Base-by-base conservation (phyloP, 2,113 vertebrate genomes). In the Mola mola region DNA sequence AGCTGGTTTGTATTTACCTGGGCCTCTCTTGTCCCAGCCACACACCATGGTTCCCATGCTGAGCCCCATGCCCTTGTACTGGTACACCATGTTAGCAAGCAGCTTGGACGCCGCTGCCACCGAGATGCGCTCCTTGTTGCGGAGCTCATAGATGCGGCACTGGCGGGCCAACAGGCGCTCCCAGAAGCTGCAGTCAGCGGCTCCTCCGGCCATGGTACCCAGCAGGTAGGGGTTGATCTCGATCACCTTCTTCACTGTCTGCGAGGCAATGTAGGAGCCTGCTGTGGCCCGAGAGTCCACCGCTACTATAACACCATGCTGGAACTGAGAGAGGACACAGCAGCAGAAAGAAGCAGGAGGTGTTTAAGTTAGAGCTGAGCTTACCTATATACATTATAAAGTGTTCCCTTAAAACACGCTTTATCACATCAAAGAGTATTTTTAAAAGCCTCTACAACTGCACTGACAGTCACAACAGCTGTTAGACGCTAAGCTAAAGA, bases 31-130 rank as follows among this genome's bases (percentile, higher is more conserved):
- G 90, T 97, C 95, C 95, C 95, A 97, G 79, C 95, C 95, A 53
- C 94, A 95, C 68, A 96, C 95, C 95, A 97, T 97, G 82, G 95
- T 97, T 16, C 94, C 95, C 95, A 97, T 96, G 83, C 94, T 95
- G 36, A 97, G 94, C 4, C 95, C 95, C 95, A 95, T 94, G 77
- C 95, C 95, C 80, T 96, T 96, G 87, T 96, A 96, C 86, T 96
- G 95, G 75, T 96, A 97, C 21, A 97, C 95, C 95, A 97, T 97
- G 89, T 96, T 97, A n/a, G 95, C 95, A 0, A 97, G 90, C 72
- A 97, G 89, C 60, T 97, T 97, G 62, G 95, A 97, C 26, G 95
- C 95, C 0, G 95, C 95, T 0, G 95, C 95, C 66, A 97, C 95
- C 0, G 95, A 97, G 87, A 97, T 95, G 59, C 94, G 93, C 73